Evolutionary conservation across 2,888 invertebrate genomes (phyloP).

Genomic region (Pandemis heparana): DNA sequence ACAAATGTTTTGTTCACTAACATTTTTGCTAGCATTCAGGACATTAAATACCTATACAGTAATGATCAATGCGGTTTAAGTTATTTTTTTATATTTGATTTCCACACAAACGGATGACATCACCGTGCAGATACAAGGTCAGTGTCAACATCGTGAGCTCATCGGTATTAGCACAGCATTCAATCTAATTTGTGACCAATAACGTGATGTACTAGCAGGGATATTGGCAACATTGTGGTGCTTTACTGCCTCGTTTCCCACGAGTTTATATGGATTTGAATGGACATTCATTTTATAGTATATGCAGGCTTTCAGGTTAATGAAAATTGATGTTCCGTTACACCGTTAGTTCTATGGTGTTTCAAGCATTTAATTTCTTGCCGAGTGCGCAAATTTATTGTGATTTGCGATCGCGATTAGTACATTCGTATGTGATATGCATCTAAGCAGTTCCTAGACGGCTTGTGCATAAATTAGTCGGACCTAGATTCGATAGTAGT

Average conservation of each 20-base stretch:
- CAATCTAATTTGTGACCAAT: constrained; percentile 65
- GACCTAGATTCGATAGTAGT: constrained; percentile 4
- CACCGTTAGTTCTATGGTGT: background rate
- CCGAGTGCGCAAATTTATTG: background rate
- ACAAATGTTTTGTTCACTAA: background rate
- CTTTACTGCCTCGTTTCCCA: constrained; percentile 32
- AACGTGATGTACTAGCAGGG: constrained; percentile 45
- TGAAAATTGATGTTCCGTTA: constrained; percentile 16
- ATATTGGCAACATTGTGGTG: constrained; percentile 48
- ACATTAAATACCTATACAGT: constrained; percentile 18
- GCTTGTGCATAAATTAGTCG: constrained; percentile 20
- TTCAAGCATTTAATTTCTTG: constrained; percentile 9
- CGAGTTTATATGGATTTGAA: constrained; percentile 12
- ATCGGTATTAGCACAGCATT: constrained; percentile 70
- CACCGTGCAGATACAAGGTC: constrained; percentile 74
- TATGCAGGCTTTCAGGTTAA: constrained; percentile 20
- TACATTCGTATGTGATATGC: background rate
- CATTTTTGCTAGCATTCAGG: background rate
- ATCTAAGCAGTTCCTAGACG: background rate
- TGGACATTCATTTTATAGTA: constrained; percentile 13
- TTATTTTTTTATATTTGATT: constrained; percentile 52
- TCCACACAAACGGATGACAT: constrained; percentile 71
- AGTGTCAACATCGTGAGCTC: constrained; percentile 79
- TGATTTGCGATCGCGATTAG: background rate
- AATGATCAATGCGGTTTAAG: constrained; percentile 48